phyloP scores from a whole-genome alignment of 2,888 invertebrate species.

The Coleophora deauratella region DNA sequence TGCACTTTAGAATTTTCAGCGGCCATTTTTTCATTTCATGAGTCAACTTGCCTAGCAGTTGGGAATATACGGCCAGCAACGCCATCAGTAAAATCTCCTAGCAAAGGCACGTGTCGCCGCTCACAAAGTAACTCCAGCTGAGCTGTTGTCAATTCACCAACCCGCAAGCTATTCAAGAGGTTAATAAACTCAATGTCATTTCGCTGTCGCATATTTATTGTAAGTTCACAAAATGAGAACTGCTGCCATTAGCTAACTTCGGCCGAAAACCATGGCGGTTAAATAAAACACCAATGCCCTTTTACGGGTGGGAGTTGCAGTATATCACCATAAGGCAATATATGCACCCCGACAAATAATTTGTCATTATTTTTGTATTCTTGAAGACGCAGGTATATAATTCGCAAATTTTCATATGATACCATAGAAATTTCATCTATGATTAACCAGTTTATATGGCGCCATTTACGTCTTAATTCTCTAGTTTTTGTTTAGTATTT shows the following conservation, averaged over 20 bases:
- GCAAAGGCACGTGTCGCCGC: too few relatives aligned
- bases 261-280: slow-evolving; percentile 6
- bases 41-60: too few relatives aligned
- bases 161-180: slow-evolving; percentile 21
- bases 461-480: slow-evolving; percentile 23
- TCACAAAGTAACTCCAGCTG: too few relatives aligned
- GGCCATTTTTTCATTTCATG: too few relatives aligned
- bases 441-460: slow-evolving; percentile 21
- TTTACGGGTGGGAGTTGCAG: slow-evolving; percentile 24
- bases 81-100: too few relatives aligned
- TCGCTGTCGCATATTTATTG: slow-evolving; percentile 29
- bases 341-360: slow-evolving; percentile 17
- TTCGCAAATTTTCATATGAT: too few relatives aligned
- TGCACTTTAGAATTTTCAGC: too few relatives aligned
- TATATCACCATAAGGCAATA: slow-evolving; percentile 24
- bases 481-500: slow-evolving; percentile 15
- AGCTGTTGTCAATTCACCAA: too few relatives aligned
- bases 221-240: slow-evolving; percentile 26
- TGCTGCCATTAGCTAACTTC: slow-evolving; percentile 25
- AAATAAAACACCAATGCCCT: slow-evolving; percentile 4
- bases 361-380: slow-evolving; percentile 17
- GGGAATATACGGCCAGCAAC: too few relatives aligned
- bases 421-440: slow-evolving; percentile 28
- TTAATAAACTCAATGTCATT: slow-evolving; percentile 23
- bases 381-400: slow-evolving; percentile 19